phyloP scores from a whole-genome alignment of 2,888 invertebrate species.

The Coremacera marginata region DNA sequence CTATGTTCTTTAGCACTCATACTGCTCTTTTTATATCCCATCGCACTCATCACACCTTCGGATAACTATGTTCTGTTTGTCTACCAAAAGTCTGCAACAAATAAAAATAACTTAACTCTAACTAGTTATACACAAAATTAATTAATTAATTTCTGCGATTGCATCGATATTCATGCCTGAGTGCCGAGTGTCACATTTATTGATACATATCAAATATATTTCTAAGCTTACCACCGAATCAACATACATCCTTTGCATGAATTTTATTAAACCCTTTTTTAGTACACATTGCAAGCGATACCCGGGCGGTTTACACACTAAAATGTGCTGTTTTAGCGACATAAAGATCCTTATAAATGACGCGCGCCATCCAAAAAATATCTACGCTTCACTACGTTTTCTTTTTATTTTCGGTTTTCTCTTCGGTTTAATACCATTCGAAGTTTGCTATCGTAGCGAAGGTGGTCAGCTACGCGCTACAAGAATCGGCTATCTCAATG shows the following conservation, averaged over 20 bases:
- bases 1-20: too few species aligned
- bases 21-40: too few species aligned
- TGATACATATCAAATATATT: too few species aligned
- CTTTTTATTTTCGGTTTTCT: constrained; percentile 51
- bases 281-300: not conserved
- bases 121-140: too few species aligned
- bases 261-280: not conserved
- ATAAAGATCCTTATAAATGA: constrained; percentile 15
- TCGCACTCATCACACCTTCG: too few species aligned
- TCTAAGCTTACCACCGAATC: too few species aligned
- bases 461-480: constrained; percentile 41
- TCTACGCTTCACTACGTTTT: constrained; percentile 57
- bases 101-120: too few species aligned
- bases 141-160: not conserved
- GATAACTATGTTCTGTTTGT: too few species aligned
- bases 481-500: constrained; percentile 49
- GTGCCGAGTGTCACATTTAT: not conserved
- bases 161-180: constrained; percentile 15
- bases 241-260: not conserved
- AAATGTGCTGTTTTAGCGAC: not conserved
- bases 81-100: too few species aligned
- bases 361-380: constrained; percentile 52
- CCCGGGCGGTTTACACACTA: not conserved
- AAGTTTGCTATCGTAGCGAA: constrained; percentile 41
- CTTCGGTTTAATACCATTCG: constrained; percentile 57